These are phyloP conservation scores for Yponomeuta cagnagella DNA, from an alignment of 2,888 invertebrate genomes.

Conservation along the genomic window DNA sequence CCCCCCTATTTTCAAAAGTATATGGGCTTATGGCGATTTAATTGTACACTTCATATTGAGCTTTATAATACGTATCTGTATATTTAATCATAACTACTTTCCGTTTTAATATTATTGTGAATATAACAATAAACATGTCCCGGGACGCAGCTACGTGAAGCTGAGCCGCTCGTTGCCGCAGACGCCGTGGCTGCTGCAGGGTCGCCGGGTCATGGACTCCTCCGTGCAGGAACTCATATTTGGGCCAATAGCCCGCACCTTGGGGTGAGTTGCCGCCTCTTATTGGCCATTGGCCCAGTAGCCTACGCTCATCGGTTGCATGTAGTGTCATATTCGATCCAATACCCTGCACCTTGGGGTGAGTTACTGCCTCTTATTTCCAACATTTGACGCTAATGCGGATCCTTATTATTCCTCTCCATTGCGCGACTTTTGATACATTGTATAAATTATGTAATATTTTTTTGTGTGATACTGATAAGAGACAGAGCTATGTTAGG, in stretches of 20 bases:
- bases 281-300: not conserved
- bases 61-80: no score
- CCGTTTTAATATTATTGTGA: no score
- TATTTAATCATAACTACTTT: no score
- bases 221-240: conserved; percentile 94
- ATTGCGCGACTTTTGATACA: no score
- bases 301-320: not conserved
- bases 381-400: no score
- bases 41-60: no score
- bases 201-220: conserved; percentile 85
- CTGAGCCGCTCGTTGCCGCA: conserved; percentile 60
- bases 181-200: conserved; percentile 94
- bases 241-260: conserved; percentile 76
- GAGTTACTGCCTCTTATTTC: conserved; percentile 35
- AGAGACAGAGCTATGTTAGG: no score
- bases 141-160: conserved; percentile 4
- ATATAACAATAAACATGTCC: not conserved
- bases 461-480: no score
- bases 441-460: no score
- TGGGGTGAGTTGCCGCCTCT: conserved; percentile 63
- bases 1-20: no score
- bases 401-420: no score
- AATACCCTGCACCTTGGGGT: conserved; percentile 77
- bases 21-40: no score
- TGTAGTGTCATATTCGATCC: conserved; percentile 78